A percentile compares a stretch with the other conserved stretches of the same genome.
phyloP scores from a whole-genome alignment of 2,113 vertebrate genomes.

The Pogonocichla stellata region DNA sequence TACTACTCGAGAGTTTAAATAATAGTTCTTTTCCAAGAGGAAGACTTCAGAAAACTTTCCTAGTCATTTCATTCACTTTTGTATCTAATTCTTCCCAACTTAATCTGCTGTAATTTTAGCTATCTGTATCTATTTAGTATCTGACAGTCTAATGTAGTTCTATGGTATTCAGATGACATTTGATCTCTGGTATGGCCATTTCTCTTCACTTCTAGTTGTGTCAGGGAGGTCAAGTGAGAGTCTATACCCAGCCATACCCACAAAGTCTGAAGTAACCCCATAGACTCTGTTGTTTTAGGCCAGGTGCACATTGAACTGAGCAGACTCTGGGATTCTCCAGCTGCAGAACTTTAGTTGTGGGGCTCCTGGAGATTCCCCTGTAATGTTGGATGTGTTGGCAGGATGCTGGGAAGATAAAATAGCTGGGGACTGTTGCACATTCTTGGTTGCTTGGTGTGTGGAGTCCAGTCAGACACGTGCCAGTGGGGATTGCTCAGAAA shows the following conservation, averaged over 20 bases:
- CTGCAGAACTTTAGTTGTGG: neutral
- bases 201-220: neutral
- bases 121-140: too few species aligned
- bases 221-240: neutral
- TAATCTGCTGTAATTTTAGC: neutral
- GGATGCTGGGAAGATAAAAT: neutral
- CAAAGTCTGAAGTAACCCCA: neutral
- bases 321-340: neutral
- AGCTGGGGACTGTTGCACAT: fast-evolving
- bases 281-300: fast-evolving
- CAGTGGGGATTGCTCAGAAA: neutral
- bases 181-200: neutral
- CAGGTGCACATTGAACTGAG: neutral
- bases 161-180: neutral
- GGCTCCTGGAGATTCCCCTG: neutral
- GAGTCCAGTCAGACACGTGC: fast-evolving
- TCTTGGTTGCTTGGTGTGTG: neutral
- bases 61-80: neutral
- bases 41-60: neutral
- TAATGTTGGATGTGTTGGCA: neutral
- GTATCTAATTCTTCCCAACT: neutral
- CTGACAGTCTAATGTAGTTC: neutral
- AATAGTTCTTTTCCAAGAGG: neutral
- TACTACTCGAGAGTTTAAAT: neutral
- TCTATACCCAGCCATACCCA: neutral